Evolutionary conservation across 2,888 invertebrate species (phyloP).

Genomic region (Creontiades dilutus): DNA sequence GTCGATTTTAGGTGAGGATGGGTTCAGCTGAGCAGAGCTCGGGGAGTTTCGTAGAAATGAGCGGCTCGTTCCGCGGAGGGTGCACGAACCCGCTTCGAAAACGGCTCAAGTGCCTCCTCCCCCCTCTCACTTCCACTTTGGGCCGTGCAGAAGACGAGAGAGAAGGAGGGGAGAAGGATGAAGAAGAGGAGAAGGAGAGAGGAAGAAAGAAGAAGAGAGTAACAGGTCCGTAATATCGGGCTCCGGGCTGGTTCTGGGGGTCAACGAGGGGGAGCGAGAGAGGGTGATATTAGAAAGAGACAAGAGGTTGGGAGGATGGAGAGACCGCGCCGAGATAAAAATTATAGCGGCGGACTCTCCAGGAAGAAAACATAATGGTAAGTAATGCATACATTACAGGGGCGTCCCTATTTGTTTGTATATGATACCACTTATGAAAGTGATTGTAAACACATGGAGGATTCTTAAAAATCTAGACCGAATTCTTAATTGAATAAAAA

Average conservation of each 20-base stretch:
- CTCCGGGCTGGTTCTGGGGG: neutral
- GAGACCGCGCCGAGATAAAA: slow-evolving; percentile 57
- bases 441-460: too few relatives aligned
- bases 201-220: slow-evolving; percentile 2
- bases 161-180: neutral
- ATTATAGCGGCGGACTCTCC: slow-evolving; percentile 59
- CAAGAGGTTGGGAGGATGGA: neutral
- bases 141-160: neutral
- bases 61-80: slow-evolving; percentile 1
- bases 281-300: neutral
- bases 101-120: neutral
- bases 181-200: neutral
- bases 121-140: neutral
- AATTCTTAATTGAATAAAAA: too few relatives aligned
- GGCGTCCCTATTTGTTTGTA: too few relatives aligned
- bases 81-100: neutral
- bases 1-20: neutral
- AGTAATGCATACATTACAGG: too few relatives aligned
- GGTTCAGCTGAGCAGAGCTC: neutral
- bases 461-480: too few relatives aligned
- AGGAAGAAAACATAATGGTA: slow-evolving; percentile 58
- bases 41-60: neutral
- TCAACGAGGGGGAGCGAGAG: slow-evolving; percentile 14
- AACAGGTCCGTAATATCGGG: slow-evolving; percentile 27
- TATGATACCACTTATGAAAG: too few relatives aligned